A percentile compares a stretch with the other conserved stretches of the same genome.
phyloP scores from a whole-genome alignment of 2,797 vertebrate genomes.

The Clarias fuscus region DNA sequence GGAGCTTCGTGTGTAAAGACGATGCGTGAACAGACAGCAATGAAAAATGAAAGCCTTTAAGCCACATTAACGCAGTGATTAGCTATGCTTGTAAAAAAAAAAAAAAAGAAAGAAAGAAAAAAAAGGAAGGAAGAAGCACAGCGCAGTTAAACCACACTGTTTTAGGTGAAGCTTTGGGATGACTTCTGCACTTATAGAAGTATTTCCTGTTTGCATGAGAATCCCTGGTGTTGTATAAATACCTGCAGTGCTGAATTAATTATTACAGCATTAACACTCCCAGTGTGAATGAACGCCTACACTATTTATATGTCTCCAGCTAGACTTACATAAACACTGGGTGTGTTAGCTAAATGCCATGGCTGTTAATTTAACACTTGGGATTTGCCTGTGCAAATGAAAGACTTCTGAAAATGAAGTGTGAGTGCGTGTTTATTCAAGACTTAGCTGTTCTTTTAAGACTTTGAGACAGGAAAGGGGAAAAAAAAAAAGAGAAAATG shows the following conservation, averaged over 20 bases:
- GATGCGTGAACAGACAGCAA: conserved; percentile 14
- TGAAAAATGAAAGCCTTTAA: conserved; percentile 53
- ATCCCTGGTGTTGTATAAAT: conserved; percentile 16
- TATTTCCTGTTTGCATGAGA: conserved; percentile 20
- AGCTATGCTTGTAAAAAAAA: conserved; percentile 27
- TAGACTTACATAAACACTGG: conserved; percentile 7
- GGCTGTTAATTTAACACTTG: conserved; percentile 13
- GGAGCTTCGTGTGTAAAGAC: conserved; percentile 38
- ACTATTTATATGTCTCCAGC: conserved; percentile 14
- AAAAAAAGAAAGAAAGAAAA: neutral
- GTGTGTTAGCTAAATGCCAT: neutral
- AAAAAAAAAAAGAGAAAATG: too few relatives aligned
- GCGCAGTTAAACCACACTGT: neutral
- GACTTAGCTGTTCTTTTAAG: neutral
- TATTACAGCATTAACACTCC: conserved; percentile 28
- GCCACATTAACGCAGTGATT: conserved; percentile 55
- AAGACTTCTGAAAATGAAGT: neutral
- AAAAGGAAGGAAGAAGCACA: neutral
- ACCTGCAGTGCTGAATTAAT: conserved; percentile 32
- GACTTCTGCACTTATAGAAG: neutral
- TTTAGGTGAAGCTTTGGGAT: neutral
- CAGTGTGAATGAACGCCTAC: conserved; percentile 29
- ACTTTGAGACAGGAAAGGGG: too few relatives aligned
- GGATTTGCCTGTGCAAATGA: neutral
- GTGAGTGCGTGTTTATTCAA: neutral